Conservation (phyloP, 2,797 vertebrate genomes). For the Limnodromus scolopaceus region DNA sequence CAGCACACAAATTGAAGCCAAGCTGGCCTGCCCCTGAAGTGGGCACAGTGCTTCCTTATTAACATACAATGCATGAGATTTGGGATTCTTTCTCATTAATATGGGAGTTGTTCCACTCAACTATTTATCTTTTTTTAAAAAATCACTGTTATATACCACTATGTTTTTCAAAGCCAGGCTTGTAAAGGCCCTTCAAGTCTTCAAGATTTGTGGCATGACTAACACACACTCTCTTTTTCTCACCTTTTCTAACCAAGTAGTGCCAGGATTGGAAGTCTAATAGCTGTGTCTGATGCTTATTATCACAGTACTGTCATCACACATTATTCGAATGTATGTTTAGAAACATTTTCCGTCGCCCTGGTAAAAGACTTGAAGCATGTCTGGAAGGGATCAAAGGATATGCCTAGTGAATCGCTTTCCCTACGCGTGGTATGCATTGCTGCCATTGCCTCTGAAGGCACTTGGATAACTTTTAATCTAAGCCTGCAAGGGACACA, state of each 20-base stretch:
- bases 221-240: background rate
- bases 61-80: background rate
- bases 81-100: background rate
- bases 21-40: background rate
- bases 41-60: background rate
- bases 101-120: background rate
- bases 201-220: background rate
- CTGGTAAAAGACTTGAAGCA: background rate
- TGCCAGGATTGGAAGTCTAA: background rate
- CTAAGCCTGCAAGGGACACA: background rate
- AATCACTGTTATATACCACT: fast-evolving
- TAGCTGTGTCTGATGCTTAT: background rate
- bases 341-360: background rate
- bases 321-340: background rate
- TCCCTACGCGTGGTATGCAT: background rate
- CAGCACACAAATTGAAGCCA: background rate
- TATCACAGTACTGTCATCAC: background rate
- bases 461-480: background rate
- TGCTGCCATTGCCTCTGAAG: conserved; percentile 1
- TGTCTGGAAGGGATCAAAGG: conserved; percentile 14
- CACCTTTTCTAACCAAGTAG: background rate
- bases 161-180: background rate
- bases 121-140: background rate
- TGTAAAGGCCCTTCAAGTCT: background rate
- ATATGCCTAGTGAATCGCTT: background rate